Base-by-base conservation (phyloP, 64 coral and sea anemone genomes). In the Montipora cactus region DNA sequence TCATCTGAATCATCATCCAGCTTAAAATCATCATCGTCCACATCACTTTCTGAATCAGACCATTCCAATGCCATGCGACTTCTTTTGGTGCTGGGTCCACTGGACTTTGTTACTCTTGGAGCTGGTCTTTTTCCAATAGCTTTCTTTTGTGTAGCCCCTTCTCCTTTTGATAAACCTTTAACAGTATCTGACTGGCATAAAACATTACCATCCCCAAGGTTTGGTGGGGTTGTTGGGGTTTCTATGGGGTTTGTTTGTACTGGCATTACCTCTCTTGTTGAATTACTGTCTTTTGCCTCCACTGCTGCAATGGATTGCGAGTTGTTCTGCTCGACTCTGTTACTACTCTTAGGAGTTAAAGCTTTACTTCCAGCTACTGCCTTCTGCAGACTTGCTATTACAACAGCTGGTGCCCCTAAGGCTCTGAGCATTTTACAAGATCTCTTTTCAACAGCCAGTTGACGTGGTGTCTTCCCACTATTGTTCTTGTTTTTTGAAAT, bases 1-100 rank as follows among this genome's bases (percentile, higher is more conserved):
- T 86, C 82, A 72, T 86, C 82, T 22, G 82, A 86, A 16, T 86
- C 82, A 86, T 86, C 82, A 71, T 86, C 82, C 44, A 70, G 64
- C 0, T 19, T 47, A 12, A 86, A 86, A 47, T 23, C 82, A 47
- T 64, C 80, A 12, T 83, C 80, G 28, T 84, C 59, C 5, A 19
- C 37, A 21, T 86, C 82, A 50, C 82, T 86, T 15, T 86, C 64
- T 10, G 82, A 86, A 51, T 86, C 82, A 23, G 82, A 86, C 46
- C 14, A 71, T 49, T 47, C 15, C 9, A 46, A n/a, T 59, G 52
- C 9, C 18, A 25, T 4, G n/a, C 82, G 62, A 8, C 45, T 64
- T 86, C 46, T 86, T 44, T 86, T 86, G 59, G 5, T 70, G 15
- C 3, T 70, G 8, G 82, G 82, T 49, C 28, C 62, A 14, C n/a